Evolutionary conservation across 2,113 vertebrate species (phyloP), one percentile per base, ranked within the genome.

Genomic region (Pollachius pollachius): DNA sequence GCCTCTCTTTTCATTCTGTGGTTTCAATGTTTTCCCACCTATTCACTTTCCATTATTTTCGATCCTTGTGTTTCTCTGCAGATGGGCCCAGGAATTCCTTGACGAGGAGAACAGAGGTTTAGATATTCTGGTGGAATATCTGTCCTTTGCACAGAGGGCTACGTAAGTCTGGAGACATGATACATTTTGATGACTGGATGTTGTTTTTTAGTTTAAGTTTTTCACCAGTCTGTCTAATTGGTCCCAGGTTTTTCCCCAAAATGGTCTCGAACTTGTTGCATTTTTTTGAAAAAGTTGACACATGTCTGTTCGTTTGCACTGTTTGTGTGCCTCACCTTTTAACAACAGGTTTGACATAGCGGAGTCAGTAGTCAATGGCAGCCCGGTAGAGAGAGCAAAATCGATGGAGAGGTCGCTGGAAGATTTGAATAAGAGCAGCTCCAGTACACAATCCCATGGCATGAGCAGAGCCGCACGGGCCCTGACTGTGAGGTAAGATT

Each of bases 71-170:
- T 48, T 48, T n/a, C n/a, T 52, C 15, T 68, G 17, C 27, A 96
- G 95, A 34, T 96, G 94, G 95, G 95, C 94, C 27, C 88, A 95
- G 81, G 95, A 96, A 72, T 99, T 99, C 79, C 95, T 99, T 64
- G 94, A 92, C 0, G 94, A 97, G 69, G 93, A 96, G 74, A 98
- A 98, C 80, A 94, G 94, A 12, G 97, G 97, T 48, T 85, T 99
- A 89, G 95, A 99, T 0, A 92, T 97, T 59, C 88, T 99, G 73
- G 94, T 99, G 52, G 95, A 99, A 48, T 99, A 98, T 73, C 88
- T 99, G 62, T 94, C 96, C 63, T 93, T 94, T 0, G 95, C 96
- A 61, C 97, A 98, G 83, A 94, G 93, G 66, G 90, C 92, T 67
- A 81, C 92, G 97, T 98, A 91, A 69, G 97, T 92, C 73, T 3